These are phyloP conservation scores for Aurelia aurita DNA, from an alignment of 30 jellyfish, hydroid and myxozoan species.

Conservation along the genomic window DNA sequence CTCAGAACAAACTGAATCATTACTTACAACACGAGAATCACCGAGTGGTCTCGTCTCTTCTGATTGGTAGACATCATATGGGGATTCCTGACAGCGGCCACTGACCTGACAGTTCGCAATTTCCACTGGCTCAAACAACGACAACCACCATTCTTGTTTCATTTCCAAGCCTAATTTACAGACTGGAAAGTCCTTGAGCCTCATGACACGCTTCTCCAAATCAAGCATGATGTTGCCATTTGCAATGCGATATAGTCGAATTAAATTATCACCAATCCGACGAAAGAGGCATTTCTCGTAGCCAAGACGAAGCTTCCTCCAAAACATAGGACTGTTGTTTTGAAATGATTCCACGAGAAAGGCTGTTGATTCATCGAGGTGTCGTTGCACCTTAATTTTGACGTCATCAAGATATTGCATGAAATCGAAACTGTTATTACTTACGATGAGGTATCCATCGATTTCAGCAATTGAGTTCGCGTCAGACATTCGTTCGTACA, in stretches of 20 bases:
- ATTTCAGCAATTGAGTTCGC: slow-evolving; percentile 39
- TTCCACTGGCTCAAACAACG: slow-evolving; percentile 74
- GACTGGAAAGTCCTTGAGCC: slow-evolving; percentile 64
- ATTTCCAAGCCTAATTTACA: slow-evolving; percentile 88
- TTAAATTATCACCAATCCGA: slow-evolving; percentile 66
- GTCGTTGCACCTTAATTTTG: slow-evolving; percentile 40
- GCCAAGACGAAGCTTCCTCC: slow-evolving; percentile 78
- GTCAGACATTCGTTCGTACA: slow-evolving; percentile 48
- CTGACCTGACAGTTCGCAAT: neutral
- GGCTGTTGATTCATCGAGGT: slow-evolving; percentile 38
- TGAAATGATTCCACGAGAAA: slow-evolving; percentile 56
- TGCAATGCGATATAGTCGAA: slow-evolving; percentile 74
- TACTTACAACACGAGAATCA: neutral
- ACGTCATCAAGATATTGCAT: slow-evolving; percentile 49
- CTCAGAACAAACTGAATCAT: neutral
- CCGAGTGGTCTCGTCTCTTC: neutral
- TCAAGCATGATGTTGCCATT: slow-evolving; percentile 70
- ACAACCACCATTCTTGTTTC: slow-evolving; percentile 95
- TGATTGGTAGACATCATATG: neutral
- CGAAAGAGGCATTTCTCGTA: slow-evolving; percentile 85
- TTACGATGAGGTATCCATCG: slow-evolving; percentile 66
- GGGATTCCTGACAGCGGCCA: neutral
- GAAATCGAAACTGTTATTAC: slow-evolving; percentile 47
- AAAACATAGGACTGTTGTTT: slow-evolving; percentile 52
- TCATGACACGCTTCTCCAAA: slow-evolving; percentile 63